Conservation (phyloP, 2,888 invertebrate species). For the Psylliodes chrysocephalus region DNA sequence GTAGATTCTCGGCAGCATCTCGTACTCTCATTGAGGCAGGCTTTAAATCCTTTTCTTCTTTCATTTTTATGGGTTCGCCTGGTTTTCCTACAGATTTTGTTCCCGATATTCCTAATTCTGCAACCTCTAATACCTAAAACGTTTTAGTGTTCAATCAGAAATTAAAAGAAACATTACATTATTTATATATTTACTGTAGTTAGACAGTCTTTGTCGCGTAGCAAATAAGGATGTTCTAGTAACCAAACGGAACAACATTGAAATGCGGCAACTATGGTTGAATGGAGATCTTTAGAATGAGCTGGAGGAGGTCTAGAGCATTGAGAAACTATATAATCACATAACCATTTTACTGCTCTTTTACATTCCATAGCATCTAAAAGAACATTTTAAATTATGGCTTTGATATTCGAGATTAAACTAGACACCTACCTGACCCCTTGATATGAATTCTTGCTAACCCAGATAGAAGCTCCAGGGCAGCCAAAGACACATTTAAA, state of each 20-base stretch:
- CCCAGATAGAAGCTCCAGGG: constrained; percentile 89
- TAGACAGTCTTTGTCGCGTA: constrained; percentile 92
- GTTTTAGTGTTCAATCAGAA: no score
- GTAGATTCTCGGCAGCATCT: constrained; percentile 94
- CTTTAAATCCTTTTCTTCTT: constrained; percentile 95
- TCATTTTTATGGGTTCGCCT: constrained; percentile 89
- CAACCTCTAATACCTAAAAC: constrained; percentile 80
- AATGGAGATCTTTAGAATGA: constrained; percentile 94
- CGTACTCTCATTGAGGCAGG: constrained; percentile 97
- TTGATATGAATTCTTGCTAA: constrained; percentile 89
- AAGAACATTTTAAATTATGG: no score
- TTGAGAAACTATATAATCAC: constrained; percentile 96
- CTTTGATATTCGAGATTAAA: no score
- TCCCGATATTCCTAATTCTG: constrained; percentile 97
- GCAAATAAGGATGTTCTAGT: constrained; percentile 86
- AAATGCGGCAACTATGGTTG: constrained; percentile 93
- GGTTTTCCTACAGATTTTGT: constrained; percentile 89
- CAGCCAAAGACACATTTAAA: constrained; percentile 91
- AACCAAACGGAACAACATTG: constrained; percentile 93
- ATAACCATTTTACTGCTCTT: constrained; percentile 95
- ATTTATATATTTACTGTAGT: constrained; percentile 73
- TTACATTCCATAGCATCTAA: constrained; percentile 89
- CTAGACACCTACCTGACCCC: constrained; percentile 78
- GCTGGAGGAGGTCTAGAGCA: constrained; percentile 94
- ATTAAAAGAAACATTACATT: background rate